These are phyloP conservation scores for Hormaphis cornu DNA, from an alignment of 1,140 invertebrate genomes.

Conservation along the genomic window DNA sequence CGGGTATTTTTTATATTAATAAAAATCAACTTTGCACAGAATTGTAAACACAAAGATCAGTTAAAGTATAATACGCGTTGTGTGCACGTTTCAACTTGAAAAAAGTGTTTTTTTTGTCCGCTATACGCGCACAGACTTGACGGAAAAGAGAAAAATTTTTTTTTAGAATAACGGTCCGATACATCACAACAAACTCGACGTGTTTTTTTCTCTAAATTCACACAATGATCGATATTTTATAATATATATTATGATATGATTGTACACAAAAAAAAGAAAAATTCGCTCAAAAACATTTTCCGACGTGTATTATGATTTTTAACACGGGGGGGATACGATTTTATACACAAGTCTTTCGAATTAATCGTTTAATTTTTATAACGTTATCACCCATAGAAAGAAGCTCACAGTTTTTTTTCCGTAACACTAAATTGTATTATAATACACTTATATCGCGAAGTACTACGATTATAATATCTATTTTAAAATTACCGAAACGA, in stretches of 20 bases:
- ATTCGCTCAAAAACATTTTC: slow-evolving; percentile 4
- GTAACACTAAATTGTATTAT: slow-evolving; percentile 19
- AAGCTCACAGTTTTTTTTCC: slow-evolving; percentile 28
- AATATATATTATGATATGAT: not conserved
- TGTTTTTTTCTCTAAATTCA: not conserved
- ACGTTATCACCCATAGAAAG: slow-evolving; percentile 29
- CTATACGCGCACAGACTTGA: too few species aligned
- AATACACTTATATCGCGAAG: slow-evolving; percentile 3
- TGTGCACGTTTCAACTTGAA: too few species aligned
- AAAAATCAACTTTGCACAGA: not conserved
- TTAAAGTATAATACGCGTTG: too few species aligned
- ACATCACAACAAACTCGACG: too few species aligned
- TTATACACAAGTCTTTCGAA: slow-evolving; percentile 27
- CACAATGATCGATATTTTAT: not conserved
- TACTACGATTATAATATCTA: slow-evolving; percentile 8
- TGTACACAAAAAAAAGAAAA: slow-evolving; percentile 1
- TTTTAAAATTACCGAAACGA: slow-evolving; percentile 7
- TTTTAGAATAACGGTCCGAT: not conserved
- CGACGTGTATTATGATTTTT: not conserved
- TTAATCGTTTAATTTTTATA: not conserved
- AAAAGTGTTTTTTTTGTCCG: not conserved
- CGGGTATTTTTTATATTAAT: too few species aligned
- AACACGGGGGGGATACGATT: not conserved
- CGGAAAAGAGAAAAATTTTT: not conserved
- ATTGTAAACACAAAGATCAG: slow-evolving; percentile 1